Base-by-base conservation (phyloP, 2,113 vertebrate genomes). In the Athene noctua region DNA sequence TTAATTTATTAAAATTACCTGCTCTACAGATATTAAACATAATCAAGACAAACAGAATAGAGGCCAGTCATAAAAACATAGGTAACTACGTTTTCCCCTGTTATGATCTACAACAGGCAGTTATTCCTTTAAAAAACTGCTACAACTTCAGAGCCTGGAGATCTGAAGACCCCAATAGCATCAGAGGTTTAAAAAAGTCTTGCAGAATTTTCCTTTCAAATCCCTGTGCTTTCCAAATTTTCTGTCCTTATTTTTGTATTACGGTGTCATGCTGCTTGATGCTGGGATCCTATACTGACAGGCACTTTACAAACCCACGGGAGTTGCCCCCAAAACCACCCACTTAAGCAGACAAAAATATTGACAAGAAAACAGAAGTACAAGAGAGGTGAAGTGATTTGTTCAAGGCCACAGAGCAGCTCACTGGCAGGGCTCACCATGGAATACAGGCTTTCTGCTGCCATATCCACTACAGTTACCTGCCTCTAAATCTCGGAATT, bases 1-100 rank as follows among this genome's bases (percentile, higher is more conserved):
- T n/a, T n/a, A 40, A 75, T 87, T 95, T 95, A 94, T 95, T 95
- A 87, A 92, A 85, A 95, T 91, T 87, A 91, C 62, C 74, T 90
- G 38, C 80, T 95, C 78, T 74, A 82, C 86, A 87, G 78, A 66
- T 94, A 92, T 94, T 96, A 96, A 97, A 81, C 74, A 52, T 86
- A 89, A 82, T 61, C 61, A 85, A 91, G 42, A 21, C 68, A 65
- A 79, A 58, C 29, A 79, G 88, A 92, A 84, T 65, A 89, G 90
- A 93, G 54, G 36, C 54, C 74, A 71, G 30, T 47, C 66, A 65
- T 68, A 91, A 94, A 94, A 96, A 32, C 32, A 47, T 19, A 54
- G 87, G 82, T 74, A 78, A 77, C 52, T 92, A 63, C 32, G 15
- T 92, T 92, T 89, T 66, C 17, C 27, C 51, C 2, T 0, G 3